Base-by-base conservation (phyloP, 2,888 invertebrate species). In the Frankliniella intonsa region DNA sequence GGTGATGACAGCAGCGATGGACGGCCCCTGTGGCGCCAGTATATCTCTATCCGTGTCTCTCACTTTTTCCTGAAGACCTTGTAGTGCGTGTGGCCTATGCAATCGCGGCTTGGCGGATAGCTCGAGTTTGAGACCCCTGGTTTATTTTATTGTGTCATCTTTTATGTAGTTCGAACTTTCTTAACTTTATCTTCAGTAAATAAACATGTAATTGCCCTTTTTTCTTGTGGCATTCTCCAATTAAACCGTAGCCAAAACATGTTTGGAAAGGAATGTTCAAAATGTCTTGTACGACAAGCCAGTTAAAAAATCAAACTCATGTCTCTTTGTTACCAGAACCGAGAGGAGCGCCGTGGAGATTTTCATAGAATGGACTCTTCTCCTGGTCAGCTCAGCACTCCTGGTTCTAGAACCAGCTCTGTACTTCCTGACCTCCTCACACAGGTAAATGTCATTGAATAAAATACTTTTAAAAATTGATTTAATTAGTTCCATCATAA, bases 341-440 rank as follows among this genome's bases (percentile, higher is more conserved):
- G 86, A 50, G 86, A 86, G 55, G 86, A 86, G 49, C 84, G 86
- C 10, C 83, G 90, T 83, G 88, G 94, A 84, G 93, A 89, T 82
- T 89, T 89, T 85, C 89, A 89, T 85, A 88, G 90, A 83, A 88
- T 89, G 85, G 90, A 90, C 84, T 89, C 89, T 62, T 89, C 90
- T 17, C 89, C 90, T 27, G 87, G 87, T 27, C 87, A 87, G 83
- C 86, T 87, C 81, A 87, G 87, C 38, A 86, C 87, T 80, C 87
- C 88, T 49, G 90, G 90, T 83, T 90, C 96, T 50, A 92, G 97
- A 84, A 96, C 96, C 84, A 96, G 96, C 90, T 96, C 96, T 82
- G 98, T 98, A 82, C 91, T 98, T 85, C 98, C 98, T 82, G 98
- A 98, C 90, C 92, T 98, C 85, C 92, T 98, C 85, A 97, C 97